phyloP scores from a whole-genome alignment of 2,797 vertebrate genomes.

The Hafferia zeledoni region DNA sequence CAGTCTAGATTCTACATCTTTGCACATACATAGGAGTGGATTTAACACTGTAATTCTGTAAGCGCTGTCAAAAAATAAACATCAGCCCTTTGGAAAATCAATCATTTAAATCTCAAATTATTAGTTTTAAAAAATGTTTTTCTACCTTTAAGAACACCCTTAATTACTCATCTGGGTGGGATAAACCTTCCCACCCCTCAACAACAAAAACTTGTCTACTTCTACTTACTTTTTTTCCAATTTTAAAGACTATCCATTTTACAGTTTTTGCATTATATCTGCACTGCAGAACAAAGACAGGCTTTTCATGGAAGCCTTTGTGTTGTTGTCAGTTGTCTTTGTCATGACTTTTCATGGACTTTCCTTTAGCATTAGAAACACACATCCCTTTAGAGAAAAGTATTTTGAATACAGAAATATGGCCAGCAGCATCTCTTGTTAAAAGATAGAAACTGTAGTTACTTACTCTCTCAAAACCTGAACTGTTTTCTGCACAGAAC shows the following conservation, averaged over 20 bases:
- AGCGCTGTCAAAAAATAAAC: not conserved
- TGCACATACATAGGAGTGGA: not conserved
- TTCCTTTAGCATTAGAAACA: not conserved
- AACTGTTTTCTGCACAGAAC: conserved; percentile 87
- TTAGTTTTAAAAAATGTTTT: not conserved
- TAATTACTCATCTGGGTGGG: not conserved
- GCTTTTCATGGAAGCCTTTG: not conserved
- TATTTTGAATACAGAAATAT: not conserved
- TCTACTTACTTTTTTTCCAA: not conserved
- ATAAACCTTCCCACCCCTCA: not conserved
- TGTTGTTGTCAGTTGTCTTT: not conserved
- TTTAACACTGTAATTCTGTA: not conserved
- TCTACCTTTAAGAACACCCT: not conserved
- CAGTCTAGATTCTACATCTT: not conserved
- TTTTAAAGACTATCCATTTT: not conserved
- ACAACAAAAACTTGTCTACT: not conserved
- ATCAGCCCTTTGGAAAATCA: not conserved
- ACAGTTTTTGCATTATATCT: not conserved
- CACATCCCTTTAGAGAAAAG: not conserved
- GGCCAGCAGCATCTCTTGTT: not conserved
- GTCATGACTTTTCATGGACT: not conserved
- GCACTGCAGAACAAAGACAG: not conserved
- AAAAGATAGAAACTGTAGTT: not conserved
- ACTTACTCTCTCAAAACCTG: conserved; percentile 96
- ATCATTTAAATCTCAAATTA: not conserved